Base-by-base conservation (phyloP, 1,140 invertebrate genomes). In the Rhopalosiphum maidis region DNA sequence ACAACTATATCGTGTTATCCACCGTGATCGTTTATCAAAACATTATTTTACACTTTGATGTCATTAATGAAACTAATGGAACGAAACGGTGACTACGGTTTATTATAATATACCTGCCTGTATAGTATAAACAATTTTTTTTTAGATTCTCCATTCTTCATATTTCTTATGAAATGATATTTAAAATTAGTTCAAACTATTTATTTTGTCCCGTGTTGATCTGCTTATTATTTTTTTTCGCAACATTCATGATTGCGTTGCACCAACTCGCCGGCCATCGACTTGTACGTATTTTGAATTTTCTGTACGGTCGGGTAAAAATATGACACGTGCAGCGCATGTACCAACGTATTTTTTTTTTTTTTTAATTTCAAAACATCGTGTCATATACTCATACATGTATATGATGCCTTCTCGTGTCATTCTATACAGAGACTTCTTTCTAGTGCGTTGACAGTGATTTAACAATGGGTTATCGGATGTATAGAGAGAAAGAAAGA, bases 391-490 rank as follows among this genome's bases (percentile, higher is more conserved):
- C 37, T 37, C 37, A 2, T 51, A 18, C 21, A 51, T 51, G 1
- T 9, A 8, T n/a, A 68, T 68, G 23, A 41, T 41, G 83, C 41
- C 83, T 85, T 85, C 22, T 30, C 83, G 37, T 41, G 83, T 85
- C 83, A 85, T 83, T 85, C 37, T 41, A 30, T 46, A 46, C 23
- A 46, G 23, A 86, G 85, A 86, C 85, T 86, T 86, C 22, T 46
- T 86, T 86, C 43, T 86, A 86, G 85, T 86, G 25, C 85, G 25
- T 46, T 85, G 83, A 85, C 83, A 85, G 83, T 41, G 83, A 85
- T 41, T 86, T 41, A 46, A 86, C 85, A 86, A 86, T 86, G 23
- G 85, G 85, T 30, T 37, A 83, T 83, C 35, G 77, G n/a, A 37
- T 37, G 35, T 37, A 23, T 37, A 23, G 77, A 83, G 6, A 37